These are phyloP conservation scores for Papilio xuthus DNA, from an alignment of 1,140 invertebrate genomes.

Conservation along the genomic window DNA sequence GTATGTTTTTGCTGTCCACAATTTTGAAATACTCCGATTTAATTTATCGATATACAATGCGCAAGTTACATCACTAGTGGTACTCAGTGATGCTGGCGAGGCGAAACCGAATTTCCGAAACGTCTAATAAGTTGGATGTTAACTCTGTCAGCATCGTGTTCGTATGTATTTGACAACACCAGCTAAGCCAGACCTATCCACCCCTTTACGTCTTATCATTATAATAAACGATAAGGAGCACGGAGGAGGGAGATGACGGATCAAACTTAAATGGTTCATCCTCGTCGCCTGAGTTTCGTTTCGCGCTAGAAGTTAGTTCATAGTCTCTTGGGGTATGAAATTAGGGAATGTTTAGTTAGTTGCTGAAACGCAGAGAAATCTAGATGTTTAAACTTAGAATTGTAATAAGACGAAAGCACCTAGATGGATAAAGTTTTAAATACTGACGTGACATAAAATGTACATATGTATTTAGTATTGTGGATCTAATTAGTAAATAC, in stretches of 20 bases:
- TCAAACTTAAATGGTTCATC: slow-evolving; percentile 51
- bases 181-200: slow-evolving; percentile 49
- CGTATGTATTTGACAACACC: slow-evolving; percentile 66
- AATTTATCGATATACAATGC: not conserved
- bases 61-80: slow-evolving; percentile 10
- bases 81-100: slow-evolving; percentile 59
- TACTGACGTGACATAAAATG: slow-evolving; percentile 30
- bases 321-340: slow-evolving; percentile 53
- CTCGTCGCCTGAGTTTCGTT: slow-evolving; percentile 59
- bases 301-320: slow-evolving; percentile 57
- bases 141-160: slow-evolving; percentile 70
- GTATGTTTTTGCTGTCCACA: not conserved
- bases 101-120: slow-evolving; percentile 79
- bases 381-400: slow-evolving; percentile 42
- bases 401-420: slow-evolving; percentile 34
- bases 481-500: not conserved
- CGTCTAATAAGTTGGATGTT: slow-evolving; percentile 80
- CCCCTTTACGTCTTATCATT: slow-evolving; percentile 39
- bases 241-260: slow-evolving; percentile 43
- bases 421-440: slow-evolving; percentile 37
- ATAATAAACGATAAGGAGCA: slow-evolving; percentile 39
- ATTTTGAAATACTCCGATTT: not conserved
- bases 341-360: slow-evolving; percentile 66
- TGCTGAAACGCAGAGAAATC: slow-evolving; percentile 43
- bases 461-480: not conserved